Conservation (phyloP, 2,888 invertebrate species). For the Cosmia trapezina region DNA sequence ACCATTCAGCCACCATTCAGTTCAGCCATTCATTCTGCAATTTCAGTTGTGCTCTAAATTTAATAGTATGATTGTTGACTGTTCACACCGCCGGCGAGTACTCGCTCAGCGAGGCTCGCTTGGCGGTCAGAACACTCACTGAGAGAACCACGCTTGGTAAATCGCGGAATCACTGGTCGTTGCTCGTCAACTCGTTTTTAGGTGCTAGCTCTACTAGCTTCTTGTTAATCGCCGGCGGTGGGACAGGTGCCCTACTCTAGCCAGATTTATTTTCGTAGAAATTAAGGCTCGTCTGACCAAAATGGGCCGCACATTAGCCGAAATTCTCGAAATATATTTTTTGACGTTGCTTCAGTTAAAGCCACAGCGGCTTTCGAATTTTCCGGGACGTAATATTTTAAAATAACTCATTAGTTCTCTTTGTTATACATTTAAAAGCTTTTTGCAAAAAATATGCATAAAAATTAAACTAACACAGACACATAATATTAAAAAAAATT, state of each 20-base stretch:
- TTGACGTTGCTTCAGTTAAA: background rate
- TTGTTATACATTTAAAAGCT: background rate
- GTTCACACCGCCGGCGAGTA: background rate
- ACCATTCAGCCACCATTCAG: no score
- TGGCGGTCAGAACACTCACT: background rate
- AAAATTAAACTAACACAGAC: background rate
- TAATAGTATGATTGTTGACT: background rate
- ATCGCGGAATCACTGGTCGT: background rate
- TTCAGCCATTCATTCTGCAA: no score
- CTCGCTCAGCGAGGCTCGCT: background rate
- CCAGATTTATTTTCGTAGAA: slow-evolving; percentile 5
- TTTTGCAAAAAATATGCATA: background rate
- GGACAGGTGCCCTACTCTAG: background rate
- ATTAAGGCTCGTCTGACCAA: background rate
- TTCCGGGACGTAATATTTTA: background rate
- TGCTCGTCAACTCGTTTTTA: no score
- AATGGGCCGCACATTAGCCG: background rate
- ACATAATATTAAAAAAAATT: background rate
- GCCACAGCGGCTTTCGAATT: background rate
- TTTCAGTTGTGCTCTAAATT: no score
- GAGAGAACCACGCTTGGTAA: background rate
- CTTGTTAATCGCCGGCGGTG: no score
- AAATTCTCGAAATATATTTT: slow-evolving; percentile 1
- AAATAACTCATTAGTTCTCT: slow-evolving; percentile 8
- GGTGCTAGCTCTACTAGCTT: no score